A percentile compares a stretch with the other conserved stretches of the same genome.
Evolutionary conservation across 2,113 vertebrate species (phyloP).

Genomic region (Lathamus discolor): DNA sequence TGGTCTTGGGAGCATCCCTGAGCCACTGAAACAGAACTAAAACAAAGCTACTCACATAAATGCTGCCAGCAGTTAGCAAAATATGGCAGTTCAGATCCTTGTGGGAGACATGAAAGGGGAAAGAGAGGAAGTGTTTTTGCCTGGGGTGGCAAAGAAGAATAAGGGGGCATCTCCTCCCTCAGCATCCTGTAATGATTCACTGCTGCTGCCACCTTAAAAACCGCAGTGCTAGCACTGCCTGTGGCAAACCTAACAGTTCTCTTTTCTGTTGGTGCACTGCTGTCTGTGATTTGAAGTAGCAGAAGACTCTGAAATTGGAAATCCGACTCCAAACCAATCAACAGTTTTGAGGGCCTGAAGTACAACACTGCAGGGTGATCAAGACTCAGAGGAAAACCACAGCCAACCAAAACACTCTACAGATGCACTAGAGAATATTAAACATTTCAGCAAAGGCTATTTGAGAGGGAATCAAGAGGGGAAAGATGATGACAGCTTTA

Average conservation of each 20-base stretch:
- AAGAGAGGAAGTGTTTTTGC: conserved; percentile 1
- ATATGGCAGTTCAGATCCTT: background rate
- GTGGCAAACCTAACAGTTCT: background rate
- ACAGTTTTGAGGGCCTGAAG: background rate
- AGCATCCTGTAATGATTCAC: background rate
- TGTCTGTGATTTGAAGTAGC: background rate
- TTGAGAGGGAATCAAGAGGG: background rate
- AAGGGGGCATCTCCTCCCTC: background rate
- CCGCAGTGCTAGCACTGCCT: background rate
- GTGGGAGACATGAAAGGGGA: background rate
- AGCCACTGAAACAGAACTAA: background rate
- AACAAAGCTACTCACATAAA: background rate
- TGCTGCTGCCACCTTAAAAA: background rate
- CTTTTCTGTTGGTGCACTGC: background rate
- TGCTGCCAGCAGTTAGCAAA: background rate
- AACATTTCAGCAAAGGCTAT: background rate
- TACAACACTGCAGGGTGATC: background rate
- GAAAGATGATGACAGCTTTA: background rate
- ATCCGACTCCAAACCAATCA: background rate
- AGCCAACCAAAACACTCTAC: background rate
- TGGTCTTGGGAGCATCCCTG: background rate
- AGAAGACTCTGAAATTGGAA: background rate
- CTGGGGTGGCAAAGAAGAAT: background rate
- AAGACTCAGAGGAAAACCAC: background rate
- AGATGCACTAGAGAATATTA: background rate